Percentiles rank a stretch among this genome's conserved stretches.
Conservation (phyloP, 2,797 vertebrate genomes). For the Myotis daubentonii region DNA sequence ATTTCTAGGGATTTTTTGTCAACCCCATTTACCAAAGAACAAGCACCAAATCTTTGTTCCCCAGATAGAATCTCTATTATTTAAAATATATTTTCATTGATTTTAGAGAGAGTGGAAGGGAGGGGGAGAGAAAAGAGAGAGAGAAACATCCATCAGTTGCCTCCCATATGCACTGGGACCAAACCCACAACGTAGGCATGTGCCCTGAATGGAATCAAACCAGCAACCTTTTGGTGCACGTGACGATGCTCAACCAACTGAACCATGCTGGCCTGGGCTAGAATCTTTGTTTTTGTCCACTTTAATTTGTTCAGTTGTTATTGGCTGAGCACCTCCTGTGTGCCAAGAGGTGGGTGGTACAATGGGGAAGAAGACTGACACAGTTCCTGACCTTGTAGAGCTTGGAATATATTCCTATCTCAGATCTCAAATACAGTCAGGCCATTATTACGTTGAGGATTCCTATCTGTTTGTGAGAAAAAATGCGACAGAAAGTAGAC, state of each 20-base stretch:
- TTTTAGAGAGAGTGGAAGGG: neutral
- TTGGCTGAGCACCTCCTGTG: neutral
- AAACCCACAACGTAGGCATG: neutral
- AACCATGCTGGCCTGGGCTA: too few relatives aligned
- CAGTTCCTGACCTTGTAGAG: neutral
- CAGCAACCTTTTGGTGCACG: neutral
- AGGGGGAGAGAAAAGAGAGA: neutral
- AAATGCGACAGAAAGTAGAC: neutral
- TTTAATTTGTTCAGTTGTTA: neutral
- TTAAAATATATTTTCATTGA: neutral
- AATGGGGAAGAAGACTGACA: neutral
- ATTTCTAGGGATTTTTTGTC: neutral
- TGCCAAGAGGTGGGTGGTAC: neutral
- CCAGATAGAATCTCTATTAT: neutral
- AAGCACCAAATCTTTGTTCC: constrained; percentile 5
- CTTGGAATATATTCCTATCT: neutral
- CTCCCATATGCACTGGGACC: neutral
- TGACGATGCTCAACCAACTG: neutral
- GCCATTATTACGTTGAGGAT: too few relatives aligned
- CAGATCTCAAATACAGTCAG: neutral
- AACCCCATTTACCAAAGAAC: neutral
- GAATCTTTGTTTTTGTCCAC: neutral
- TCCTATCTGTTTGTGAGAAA: neutral
- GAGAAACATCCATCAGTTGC: neutral
- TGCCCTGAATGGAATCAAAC: neutral